Percentiles rank a stretch among this genome's conserved stretches.
Conservation (phyloP, 1,140 invertebrate species). For the Ceratitis capitata region DNA sequence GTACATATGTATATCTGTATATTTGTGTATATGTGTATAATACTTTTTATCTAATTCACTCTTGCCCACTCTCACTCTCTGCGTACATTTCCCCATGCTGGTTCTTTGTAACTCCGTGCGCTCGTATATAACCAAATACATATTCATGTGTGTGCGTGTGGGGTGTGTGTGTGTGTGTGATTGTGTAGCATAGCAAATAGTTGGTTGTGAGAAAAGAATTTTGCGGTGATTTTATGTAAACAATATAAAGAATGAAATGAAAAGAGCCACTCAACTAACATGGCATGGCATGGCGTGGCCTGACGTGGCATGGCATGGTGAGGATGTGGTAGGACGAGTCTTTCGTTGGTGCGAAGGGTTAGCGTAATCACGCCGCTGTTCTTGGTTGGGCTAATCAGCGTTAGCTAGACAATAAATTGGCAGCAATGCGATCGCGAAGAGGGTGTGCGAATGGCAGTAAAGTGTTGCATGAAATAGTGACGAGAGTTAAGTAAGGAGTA, state of each 20-base stretch:
- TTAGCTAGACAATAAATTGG: slow-evolving; percentile 12
- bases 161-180: not conserved
- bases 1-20: too few relatives aligned
- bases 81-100: not conserved
- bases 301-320: not conserved
- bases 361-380: not conserved
- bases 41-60: not conserved
- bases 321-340: too few relatives aligned
- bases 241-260: slow-evolving; percentile 32
- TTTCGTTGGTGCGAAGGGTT: not conserved
- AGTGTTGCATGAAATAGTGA: not conserved
- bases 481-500: not conserved
- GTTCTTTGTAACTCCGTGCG: not conserved
- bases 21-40: not conserved
- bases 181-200: slow-evolving; percentile 20
- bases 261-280: slow-evolving; percentile 13
- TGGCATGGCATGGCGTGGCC: not conserved
- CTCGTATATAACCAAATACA: too few relatives aligned
- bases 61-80: not conserved
- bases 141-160: too few relatives aligned
- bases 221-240: slow-evolving; percentile 39
- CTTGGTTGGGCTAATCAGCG: slow-evolving; percentile 13
- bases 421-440: not conserved
- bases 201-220: slow-evolving; percentile 14
- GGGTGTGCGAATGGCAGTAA: not conserved